Evolutionary conservation across 2,888 invertebrate genomes (phyloP).

Genomic region (Dryocosmus kuriphilus): DNA sequence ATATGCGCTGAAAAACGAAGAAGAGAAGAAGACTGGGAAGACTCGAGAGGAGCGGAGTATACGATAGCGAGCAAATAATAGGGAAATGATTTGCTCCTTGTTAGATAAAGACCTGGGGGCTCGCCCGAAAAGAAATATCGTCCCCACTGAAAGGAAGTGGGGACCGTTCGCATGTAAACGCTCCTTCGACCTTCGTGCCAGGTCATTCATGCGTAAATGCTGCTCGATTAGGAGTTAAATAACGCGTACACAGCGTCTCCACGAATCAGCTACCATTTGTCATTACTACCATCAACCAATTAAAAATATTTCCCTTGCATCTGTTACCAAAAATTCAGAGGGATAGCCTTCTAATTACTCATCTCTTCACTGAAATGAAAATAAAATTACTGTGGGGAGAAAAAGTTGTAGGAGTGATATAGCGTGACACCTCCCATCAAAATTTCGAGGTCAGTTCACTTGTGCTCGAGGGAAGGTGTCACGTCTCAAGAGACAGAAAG

Average conservation of each 20-base stretch:
- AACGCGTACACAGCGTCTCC: slow-evolving; percentile 52
- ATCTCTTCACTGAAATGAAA: background rate
- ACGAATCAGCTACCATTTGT: slow-evolving; percentile 26
- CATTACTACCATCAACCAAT: slow-evolving; percentile 25
- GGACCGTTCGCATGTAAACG: slow-evolving; percentile 71
- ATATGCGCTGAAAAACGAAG: slow-evolving; percentile 70
- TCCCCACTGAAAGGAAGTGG: slow-evolving; percentile 74
- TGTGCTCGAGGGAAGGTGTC: too few species aligned
- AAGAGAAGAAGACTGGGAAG: slow-evolving; percentile 65
- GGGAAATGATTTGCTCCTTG: slow-evolving; percentile 78
- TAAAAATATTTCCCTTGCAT: slow-evolving; percentile 14
- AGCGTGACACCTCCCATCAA: too few species aligned
- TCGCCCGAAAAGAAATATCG: slow-evolving; percentile 76
- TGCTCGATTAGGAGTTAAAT: slow-evolving; percentile 73
- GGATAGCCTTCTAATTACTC: background rate
- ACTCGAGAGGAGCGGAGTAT: slow-evolving; percentile 63
- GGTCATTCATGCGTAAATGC: slow-evolving; percentile 69
- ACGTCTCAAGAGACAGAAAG: too few species aligned
- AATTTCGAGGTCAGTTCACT: too few species aligned
- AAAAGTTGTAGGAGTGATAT: background rate
- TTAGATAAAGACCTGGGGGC: slow-evolving; percentile 76
- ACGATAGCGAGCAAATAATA: slow-evolving; percentile 77
- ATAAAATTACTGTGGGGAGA: background rate
- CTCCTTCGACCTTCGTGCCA: slow-evolving; percentile 68
- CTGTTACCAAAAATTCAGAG: background rate